Evolutionary conservation across 1,140 invertebrate species (phyloP).

Genomic region (Lepidurus packardi): DNA sequence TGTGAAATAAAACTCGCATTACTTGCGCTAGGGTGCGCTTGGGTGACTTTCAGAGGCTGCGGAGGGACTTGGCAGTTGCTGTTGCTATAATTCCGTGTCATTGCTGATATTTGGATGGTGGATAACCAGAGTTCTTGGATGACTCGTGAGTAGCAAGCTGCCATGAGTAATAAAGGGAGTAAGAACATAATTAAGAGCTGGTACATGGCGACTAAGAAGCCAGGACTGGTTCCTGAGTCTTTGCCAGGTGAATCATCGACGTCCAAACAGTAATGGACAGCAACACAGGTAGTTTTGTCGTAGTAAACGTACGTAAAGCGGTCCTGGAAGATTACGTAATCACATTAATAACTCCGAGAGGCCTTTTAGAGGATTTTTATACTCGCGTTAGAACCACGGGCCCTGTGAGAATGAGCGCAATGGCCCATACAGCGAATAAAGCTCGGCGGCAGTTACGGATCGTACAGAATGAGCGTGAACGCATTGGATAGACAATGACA

Average conservation of each 20-base stretch:
- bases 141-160: conserved; percentile 48
- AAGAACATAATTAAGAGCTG: conserved; percentile 47
- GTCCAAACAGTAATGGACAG: conserved; percentile 43
- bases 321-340: conserved; percentile 37
- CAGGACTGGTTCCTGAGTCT: not conserved
- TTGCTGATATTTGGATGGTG: conserved; percentile 44
- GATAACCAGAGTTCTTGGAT: conserved; percentile 51
- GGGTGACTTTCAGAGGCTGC: not conserved
- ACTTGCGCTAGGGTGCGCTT: not conserved
- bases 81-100: conserved; percentile 40
- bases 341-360: not conserved
- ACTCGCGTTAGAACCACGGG: conserved; percentile 42
- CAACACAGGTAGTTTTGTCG: conserved; percentile 43
- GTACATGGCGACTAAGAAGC: conserved; percentile 43
- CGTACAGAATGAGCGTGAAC: conserved; percentile 44
- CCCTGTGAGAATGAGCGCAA: conserved; percentile 41
- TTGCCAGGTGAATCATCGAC: conserved; percentile 31
- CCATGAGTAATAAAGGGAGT: conserved; percentile 47
- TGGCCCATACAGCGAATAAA: conserved; percentile 42
- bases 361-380: not conserved
- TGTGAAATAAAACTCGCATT: not conserved
- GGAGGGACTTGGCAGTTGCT: not conserved
- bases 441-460: conserved; percentile 42
- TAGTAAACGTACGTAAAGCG: conserved; percentile 41
- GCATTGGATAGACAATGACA: conserved; percentile 45